phyloP scores from a whole-genome alignment of 1,140 invertebrate species.

The Bombus soroeensis region DNA sequence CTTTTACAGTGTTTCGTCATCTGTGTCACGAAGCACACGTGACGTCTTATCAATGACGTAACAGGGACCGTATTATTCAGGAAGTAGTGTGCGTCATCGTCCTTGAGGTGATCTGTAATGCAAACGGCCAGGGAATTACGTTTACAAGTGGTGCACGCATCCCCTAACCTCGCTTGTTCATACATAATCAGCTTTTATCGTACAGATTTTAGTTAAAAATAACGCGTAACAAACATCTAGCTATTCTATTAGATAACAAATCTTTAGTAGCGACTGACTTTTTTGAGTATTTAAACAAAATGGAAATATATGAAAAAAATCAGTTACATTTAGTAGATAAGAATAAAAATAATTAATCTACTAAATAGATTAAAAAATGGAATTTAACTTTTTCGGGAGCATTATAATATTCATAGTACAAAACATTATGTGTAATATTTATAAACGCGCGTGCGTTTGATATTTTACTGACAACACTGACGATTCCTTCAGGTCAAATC shows the following conservation, averaged over 20 bases:
- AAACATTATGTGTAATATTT: neutral
- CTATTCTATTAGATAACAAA: neutral
- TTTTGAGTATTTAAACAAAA: neutral
- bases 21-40: slow-evolving; percentile 4
- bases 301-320: neutral
- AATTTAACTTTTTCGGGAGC: neutral
- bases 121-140: neutral
- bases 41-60: slow-evolving; percentile 38
- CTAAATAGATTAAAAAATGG: neutral
- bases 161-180: neutral
- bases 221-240: neutral
- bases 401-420: neutral
- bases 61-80: neutral
- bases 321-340: too few species aligned
- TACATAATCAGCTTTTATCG: neutral
- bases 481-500: slow-evolving; percentile 23
- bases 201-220: neutral
- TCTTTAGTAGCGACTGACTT: too few species aligned
- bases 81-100: neutral
- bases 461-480: neutral
- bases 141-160: neutral
- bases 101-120: slow-evolving; percentile 1
- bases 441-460: neutral
- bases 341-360: neutral
- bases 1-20: slow-evolving; percentile 5